Evolutionary conservation across 2,113 vertebrate genomes (phyloP).

Genomic region (Montifringilla adamsi): DNA sequence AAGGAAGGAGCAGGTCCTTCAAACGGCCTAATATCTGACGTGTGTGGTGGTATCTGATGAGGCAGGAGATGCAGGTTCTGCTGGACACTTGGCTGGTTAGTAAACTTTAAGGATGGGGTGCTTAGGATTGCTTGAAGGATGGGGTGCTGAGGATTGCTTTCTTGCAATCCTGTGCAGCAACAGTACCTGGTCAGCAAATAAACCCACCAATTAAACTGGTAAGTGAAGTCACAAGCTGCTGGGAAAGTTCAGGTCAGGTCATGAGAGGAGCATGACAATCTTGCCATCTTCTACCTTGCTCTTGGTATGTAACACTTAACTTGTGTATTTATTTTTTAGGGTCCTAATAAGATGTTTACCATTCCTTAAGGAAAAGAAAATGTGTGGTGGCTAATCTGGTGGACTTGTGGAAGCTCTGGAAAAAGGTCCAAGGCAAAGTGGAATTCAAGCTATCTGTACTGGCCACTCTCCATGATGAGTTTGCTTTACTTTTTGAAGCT

Average conservation of each 20-base stretch:
- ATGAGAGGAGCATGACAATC: not conserved
- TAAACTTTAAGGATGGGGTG: not conserved
- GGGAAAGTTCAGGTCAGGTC: not conserved
- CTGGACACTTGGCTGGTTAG: not conserved
- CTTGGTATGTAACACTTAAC: not conserved
- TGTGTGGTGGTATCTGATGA: not conserved
- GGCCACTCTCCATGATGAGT: not conserved
- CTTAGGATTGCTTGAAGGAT: not conserved
- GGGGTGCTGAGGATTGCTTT: not conserved
- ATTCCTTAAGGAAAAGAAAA: not conserved
- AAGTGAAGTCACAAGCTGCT: rapidly evolving
- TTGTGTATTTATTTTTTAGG: not conserved
- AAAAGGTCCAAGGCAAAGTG: not conserved
- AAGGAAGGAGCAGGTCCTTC: not conserved
- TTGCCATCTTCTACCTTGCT: not conserved
- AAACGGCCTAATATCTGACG: too few relatives aligned
- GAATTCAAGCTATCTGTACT: not conserved
- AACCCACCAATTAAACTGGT: not conserved
- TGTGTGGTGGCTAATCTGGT: not conserved
- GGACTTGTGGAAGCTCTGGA: not conserved
- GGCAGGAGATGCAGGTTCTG: not conserved
- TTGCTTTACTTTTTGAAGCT: not conserved
- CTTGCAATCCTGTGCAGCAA: not conserved
- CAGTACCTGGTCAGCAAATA: not conserved
- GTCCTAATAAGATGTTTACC: not conserved